Evolutionary conservation across 1,140 invertebrate genomes (phyloP), one percentile per base, ranked within the genome.

Genomic region (Lepeophtheirus salmonis): DNA sequence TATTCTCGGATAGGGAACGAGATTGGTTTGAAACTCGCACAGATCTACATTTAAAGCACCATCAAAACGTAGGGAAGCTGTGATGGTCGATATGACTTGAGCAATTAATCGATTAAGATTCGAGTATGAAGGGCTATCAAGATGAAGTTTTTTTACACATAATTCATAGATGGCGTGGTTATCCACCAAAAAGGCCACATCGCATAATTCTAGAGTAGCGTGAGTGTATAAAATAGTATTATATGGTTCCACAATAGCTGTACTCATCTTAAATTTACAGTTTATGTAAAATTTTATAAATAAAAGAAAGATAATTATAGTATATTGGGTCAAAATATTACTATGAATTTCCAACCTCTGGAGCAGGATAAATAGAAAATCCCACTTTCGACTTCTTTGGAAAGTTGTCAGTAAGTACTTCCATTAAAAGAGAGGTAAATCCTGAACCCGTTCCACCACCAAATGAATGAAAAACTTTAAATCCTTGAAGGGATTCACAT

Each of bases 181-280:
- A 69, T 83, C 80, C 18, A 82, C 79, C 71, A 80, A 77, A 67
- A 83, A 82, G 20, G 80, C 77, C 64, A 77, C 80, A 62, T 83
- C 80, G 17, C 75, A 78, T 64, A 82, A 79, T 63, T 82, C 80
- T 61, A 83, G 65, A 3, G 80, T 82, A 12, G 78, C 76, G 72
- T 87, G 90, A 70, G 90, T 89, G 70, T 89, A 85, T 65, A 89
- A 90, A 67, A 90, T 89, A 64, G 84, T 84, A 70, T 89, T 85
- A 69, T 87, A 83, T 72, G 87, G 84, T 18, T 88, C 66, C 81
- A 87, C 86, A 50, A 91, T 83, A 12, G 85, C 78, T 0, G 82
- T 80, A 0, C 83, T 74, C 12, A 81, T 77, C 72, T 77, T 62
- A 69, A 41, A 41, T 41, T 41, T 41, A 10, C 30, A 10, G n/a